Evolutionary conservation across 2,113 vertebrate genomes (phyloP).

Genomic region (Chloebia gouldiae): DNA sequence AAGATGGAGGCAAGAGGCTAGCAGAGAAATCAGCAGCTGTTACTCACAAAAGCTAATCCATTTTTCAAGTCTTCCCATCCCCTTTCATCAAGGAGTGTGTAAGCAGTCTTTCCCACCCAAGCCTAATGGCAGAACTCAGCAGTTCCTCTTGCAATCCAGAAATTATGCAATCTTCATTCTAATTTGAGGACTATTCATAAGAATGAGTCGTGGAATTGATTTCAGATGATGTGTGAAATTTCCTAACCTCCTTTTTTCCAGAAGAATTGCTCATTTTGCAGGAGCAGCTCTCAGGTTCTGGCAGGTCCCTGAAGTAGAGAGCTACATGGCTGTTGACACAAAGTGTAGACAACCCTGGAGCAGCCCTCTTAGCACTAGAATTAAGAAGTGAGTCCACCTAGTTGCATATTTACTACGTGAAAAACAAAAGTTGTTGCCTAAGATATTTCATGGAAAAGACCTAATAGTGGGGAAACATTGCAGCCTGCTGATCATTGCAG

Average conservation of each 20-base stretch:
- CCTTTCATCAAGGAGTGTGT: background rate
- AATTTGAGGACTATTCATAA: background rate
- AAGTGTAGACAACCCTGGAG: background rate
- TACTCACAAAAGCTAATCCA: background rate
- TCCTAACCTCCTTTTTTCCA: background rate
- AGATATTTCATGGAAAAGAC: background rate
- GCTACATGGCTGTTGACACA: background rate
- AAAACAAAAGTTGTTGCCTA: background rate
- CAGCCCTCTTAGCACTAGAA: background rate
- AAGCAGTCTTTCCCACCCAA: background rate
- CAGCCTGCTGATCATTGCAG: background rate
- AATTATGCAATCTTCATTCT: background rate
- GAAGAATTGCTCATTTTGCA: background rate
- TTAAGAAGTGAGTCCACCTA: background rate
- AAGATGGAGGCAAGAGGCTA: background rate
- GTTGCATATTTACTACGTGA: rapidly evolving
- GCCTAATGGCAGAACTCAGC: background rate
- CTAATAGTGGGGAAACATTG: background rate
- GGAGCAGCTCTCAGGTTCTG: background rate
- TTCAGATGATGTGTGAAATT: background rate
- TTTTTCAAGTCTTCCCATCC: background rate
- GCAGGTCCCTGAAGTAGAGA: background rate
- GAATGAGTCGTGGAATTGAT: background rate
- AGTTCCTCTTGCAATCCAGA: background rate
- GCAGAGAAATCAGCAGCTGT: background rate